phyloP scores from a whole-genome alignment of 2,113 vertebrate genomes.

The Phyllostomus discolor region DNA sequence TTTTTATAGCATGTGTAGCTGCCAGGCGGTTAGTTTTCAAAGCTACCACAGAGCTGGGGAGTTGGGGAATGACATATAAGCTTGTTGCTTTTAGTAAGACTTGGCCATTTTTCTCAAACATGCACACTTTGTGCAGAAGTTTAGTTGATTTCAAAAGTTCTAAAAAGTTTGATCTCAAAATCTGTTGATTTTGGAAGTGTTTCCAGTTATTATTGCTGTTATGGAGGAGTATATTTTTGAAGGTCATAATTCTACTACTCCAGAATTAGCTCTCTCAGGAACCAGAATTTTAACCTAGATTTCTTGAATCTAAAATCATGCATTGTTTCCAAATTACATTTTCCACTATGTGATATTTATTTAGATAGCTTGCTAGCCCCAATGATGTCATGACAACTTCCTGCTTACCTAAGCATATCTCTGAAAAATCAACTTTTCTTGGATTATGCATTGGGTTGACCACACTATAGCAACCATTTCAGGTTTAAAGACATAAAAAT shows the following conservation, averaged over 20 bases:
- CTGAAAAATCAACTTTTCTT: neutral
- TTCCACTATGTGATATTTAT: neutral
- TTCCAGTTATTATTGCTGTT: neutral
- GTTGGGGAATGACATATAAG: neutral
- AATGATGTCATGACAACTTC: neutral
- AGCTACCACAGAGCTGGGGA: neutral
- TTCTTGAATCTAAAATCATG: neutral
- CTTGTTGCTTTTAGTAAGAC: neutral
- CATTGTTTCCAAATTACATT: neutral
- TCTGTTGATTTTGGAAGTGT: neutral
- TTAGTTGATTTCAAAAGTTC: neutral
- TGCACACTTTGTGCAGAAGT: neutral
- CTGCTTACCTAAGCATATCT: neutral
- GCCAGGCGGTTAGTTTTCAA: neutral
- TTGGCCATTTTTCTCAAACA: neutral
- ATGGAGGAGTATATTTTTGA: neutral
- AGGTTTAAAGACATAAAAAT: neutral
- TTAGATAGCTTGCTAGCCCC: neutral
- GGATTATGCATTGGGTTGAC: neutral
- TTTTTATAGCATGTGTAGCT: neutral
- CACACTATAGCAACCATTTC: neutral
- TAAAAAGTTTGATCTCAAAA: neutral
- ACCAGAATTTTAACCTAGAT: neutral
- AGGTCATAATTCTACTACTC: neutral
- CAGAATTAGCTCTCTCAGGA: neutral